These are phyloP conservation scores for Hippocampus comes DNA, from an alignment of 2,113 vertebrate genomes.

Conservation along the genomic window DNA sequence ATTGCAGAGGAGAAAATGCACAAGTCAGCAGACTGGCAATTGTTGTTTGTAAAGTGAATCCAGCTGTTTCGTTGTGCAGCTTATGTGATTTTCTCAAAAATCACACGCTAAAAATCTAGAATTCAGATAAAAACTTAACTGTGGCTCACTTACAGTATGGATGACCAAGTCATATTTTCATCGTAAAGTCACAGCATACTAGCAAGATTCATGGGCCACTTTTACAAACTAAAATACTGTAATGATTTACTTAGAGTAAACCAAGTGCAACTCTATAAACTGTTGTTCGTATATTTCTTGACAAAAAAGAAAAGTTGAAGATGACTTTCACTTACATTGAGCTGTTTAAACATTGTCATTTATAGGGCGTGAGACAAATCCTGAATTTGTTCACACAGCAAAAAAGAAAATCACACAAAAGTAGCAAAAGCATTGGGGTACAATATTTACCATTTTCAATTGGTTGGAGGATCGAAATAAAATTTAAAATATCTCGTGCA, in stretches of 20 bases:
- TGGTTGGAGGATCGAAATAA: background rate
- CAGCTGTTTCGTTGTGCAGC: constrained; percentile 40
- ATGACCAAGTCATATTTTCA: constrained; percentile 14
- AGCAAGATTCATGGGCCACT: background rate
- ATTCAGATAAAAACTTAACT: constrained; percentile 32
- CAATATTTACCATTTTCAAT: no score
- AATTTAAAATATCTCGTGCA: background rate
- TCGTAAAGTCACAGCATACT: background rate
- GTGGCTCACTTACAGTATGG: constrained; percentile 22
- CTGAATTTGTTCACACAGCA: background rate
- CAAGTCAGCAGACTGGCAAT: constrained; percentile 35
- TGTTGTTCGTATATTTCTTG: background rate
- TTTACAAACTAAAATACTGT: constrained; percentile 26
- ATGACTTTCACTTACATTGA: constrained; percentile 30
- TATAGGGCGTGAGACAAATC: constrained; percentile 13
- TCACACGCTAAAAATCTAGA: constrained; percentile 26
- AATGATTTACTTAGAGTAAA: background rate
- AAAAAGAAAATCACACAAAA: background rate
- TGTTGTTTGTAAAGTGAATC: constrained; percentile 24
- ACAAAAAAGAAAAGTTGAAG: constrained; percentile 17
- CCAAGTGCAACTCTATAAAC: background rate
- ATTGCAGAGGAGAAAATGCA: constrained; percentile 55
- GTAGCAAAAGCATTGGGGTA: background rate
- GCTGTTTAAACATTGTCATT: constrained; percentile 6
- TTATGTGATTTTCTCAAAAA: constrained; percentile 34